Evolutionary conservation across 1,140 invertebrate genomes (phyloP).

Genomic region (Bombus polaris): DNA sequence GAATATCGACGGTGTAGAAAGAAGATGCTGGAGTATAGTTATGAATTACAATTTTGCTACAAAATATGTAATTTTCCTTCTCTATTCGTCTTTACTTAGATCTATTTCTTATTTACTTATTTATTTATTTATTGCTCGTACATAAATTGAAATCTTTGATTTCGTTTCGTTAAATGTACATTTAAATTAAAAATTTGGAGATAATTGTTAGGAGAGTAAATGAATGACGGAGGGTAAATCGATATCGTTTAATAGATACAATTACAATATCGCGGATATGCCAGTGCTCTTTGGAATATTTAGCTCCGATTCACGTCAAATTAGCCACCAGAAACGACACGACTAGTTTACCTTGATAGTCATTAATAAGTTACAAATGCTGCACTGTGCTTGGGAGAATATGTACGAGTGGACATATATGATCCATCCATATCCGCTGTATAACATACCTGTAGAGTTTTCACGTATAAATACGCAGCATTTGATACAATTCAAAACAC

Average conservation of each 20-base stretch:
- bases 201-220: too few relatives aligned
- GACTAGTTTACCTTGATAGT: conserved; percentile 23
- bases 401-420: neutral
- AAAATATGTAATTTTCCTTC: neutral
- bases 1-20: neutral
- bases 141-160: neutral
- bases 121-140: neutral
- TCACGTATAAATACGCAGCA: neutral
- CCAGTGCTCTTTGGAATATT: neutral
- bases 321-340: conserved; percentile 8
- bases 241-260: neutral
- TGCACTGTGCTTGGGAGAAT: neutral
- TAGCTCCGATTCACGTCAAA: conserved; percentile 10
- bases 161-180: neutral
- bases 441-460: neutral
- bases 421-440: neutral
- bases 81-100: neutral
- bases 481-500: neutral
- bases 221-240: too few relatives aligned
- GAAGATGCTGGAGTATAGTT: neutral
- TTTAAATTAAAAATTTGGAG: too few relatives aligned
- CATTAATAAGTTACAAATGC: conserved; percentile 6
- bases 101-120: neutral
- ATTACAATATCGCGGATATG: neutral
- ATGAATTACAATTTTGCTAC: neutral